Percentiles rank a stretch among this genome's conserved stretches.
These are phyloP conservation scores for Diplolepis rosae DNA, from an alignment of 2,888 invertebrate species.

Conservation along the genomic window DNA sequence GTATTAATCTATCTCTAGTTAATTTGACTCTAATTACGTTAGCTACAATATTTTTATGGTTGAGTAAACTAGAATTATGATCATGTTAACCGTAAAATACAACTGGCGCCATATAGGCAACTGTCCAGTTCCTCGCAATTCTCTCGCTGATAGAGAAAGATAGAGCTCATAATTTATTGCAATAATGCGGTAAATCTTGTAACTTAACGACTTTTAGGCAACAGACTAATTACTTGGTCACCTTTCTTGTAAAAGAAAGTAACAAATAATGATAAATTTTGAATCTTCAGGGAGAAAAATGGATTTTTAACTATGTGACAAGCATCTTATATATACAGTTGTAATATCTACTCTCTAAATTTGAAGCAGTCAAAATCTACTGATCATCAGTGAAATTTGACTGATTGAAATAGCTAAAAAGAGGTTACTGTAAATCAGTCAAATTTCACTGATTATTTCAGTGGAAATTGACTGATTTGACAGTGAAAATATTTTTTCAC, in stretches of 20 bases:
- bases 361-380: no score
- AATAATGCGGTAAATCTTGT: not conserved
- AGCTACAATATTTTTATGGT: not conserved
- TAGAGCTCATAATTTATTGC: not conserved
- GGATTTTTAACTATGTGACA: no score
- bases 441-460: no score
- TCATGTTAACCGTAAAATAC: not conserved
- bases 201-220: not conserved
- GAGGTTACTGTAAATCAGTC: no score
- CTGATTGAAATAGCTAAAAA: no score
- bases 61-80: not conserved
- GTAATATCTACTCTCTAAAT: no score
- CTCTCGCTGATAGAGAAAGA: constrained; percentile 3
- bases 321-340: no score
- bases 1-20: not conserved
- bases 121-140: not conserved
- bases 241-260: not conserved
- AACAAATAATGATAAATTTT: not conserved
- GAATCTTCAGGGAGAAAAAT: no score
- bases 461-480: no score
- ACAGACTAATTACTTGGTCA: not conserved
- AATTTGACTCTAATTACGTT: not conserved
- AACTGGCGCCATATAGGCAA: not conserved
- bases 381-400: no score
- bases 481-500: no score